Percentiles rank a stretch among this genome's conserved stretches.
Evolutionary conservation across 2,888 invertebrate species (phyloP).

Genomic region (Dione juno): DNA sequence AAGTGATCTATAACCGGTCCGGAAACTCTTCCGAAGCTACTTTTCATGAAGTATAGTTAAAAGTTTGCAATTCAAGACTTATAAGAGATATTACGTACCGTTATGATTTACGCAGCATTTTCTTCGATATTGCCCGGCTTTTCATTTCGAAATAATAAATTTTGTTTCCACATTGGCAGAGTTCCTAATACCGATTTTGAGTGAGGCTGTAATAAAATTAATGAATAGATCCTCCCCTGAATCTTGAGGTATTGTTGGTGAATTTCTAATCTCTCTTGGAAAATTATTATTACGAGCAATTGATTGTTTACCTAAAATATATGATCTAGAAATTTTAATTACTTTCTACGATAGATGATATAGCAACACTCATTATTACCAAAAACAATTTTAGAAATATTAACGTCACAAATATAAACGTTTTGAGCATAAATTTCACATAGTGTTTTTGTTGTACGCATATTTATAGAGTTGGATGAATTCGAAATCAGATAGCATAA

Average conservation of each 20-base stretch:
- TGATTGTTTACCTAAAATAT: slow-evolving; percentile 60
- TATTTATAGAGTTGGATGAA: no score
- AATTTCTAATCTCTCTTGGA: slow-evolving; percentile 56
- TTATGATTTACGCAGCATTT: slow-evolving; percentile 49
- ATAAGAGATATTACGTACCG: slow-evolving; percentile 49
- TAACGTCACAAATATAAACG: no score
- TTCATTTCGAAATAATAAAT: slow-evolving; percentile 50
- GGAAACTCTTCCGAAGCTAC: slow-evolving; percentile 47
- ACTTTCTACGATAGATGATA: neutral
- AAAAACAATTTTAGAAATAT: no score
- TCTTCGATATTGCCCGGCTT: slow-evolving; percentile 50
- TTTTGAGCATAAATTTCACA: no score
- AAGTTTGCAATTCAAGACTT: slow-evolving; percentile 49
- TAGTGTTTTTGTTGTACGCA: no score
- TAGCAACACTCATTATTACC: neutral
- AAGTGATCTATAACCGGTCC: slow-evolving; percentile 49
- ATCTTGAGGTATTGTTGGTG: slow-evolving; percentile 61
- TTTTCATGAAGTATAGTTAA: slow-evolving; percentile 51
- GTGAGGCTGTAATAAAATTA: slow-evolving; percentile 60
- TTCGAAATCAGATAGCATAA: neutral
- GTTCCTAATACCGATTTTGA: slow-evolving; percentile 49
- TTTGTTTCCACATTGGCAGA: slow-evolving; percentile 51
- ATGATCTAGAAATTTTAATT: slow-evolving; percentile 12
- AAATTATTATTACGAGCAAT: slow-evolving; percentile 67
- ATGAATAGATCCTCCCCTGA: slow-evolving; percentile 62